Percentiles rank a stretch among this genome's conserved stretches.
phyloP scores from a whole-genome alignment of 2,113 vertebrate genomes.

The Meriones unguiculatus region DNA sequence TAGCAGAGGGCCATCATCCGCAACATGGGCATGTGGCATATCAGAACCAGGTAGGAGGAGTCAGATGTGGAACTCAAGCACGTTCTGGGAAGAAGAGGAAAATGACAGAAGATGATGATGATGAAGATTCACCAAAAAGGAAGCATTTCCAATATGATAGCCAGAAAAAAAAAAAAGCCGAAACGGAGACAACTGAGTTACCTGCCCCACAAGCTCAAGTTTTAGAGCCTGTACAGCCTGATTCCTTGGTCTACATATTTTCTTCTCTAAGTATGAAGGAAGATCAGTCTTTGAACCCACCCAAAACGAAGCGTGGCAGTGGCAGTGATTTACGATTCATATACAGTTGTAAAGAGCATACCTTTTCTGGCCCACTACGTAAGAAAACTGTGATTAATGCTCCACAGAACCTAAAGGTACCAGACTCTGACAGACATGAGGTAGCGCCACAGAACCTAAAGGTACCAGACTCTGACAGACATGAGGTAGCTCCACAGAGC shows the following conservation, averaged over 20 bases:
- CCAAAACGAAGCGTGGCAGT: constrained; percentile 84
- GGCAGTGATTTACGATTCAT: constrained; percentile 81
- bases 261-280: constrained; percentile 87
- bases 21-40: constrained; percentile 89
- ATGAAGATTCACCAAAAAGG: constrained; percentile 71
- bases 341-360: constrained; percentile 90
- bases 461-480: constrained; percentile 77
- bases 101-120: constrained; percentile 56
- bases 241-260: constrained; percentile 92
- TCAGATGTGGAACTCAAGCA: constrained; percentile 93
- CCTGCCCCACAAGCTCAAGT: constrained; percentile 88
- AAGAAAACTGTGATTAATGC: constrained; percentile 89
- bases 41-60: constrained; percentile 93
- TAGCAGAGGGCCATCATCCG: constrained; percentile 78
- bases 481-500: constrained; percentile 85
- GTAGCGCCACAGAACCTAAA: constrained; percentile 82
- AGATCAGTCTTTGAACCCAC: constrained; percentile 73
- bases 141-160: constrained; percentile 79
- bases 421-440: constrained; percentile 80
- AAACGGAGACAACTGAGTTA: constrained; percentile 86
- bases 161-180: constrained; percentile 88
- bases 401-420: constrained; percentile 81
- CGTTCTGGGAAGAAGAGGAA: constrained; percentile 85
- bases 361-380: constrained; percentile 89
- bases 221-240: constrained; percentile 90